These are phyloP conservation scores for Cydia pomonella DNA, from an alignment of 1,140 invertebrate species.

Conservation along the genomic window DNA sequence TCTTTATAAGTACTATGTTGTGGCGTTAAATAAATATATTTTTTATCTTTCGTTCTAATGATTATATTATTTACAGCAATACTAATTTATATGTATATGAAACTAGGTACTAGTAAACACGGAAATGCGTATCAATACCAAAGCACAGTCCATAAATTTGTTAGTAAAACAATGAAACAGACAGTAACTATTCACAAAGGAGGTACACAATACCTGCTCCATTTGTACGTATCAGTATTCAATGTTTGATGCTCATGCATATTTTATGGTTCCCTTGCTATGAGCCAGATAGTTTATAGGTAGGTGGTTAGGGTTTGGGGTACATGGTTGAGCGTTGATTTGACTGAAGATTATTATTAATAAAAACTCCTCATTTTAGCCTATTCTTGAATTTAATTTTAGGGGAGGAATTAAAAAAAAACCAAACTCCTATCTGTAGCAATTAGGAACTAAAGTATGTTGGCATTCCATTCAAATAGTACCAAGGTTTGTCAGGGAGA, in stretches of 20 bases:
- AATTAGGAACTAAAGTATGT: too few species aligned
- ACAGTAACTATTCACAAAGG: slow-evolving; percentile 11
- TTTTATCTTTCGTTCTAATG: too few species aligned
- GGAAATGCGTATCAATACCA: neutral
- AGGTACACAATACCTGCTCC: neutral
- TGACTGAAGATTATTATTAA: neutral
- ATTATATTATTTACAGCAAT: neutral
- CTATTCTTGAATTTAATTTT: too few species aligned
- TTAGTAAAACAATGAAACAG: slow-evolving; percentile 11
- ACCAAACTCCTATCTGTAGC: too few species aligned
- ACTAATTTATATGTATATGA: neutral
- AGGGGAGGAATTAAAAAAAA: too few species aligned
- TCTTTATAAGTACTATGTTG: too few species aligned
- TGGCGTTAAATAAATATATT: too few species aligned
- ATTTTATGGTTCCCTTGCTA: neutral
- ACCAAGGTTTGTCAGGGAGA: too few species aligned
- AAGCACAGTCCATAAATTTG: neutral
- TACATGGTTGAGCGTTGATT: neutral
- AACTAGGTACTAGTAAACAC: neutral
- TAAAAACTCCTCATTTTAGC: neutral
- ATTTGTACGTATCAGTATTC: slow-evolving; percentile 7
- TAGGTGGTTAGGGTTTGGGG: neutral
- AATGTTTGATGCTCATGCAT: neutral
- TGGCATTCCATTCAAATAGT: too few species aligned
- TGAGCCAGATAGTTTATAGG: slow-evolving; percentile 7